Evolutionary conservation across 2,888 invertebrate genomes (phyloP).

Genomic region (Drosophila heteroneura): DNA sequence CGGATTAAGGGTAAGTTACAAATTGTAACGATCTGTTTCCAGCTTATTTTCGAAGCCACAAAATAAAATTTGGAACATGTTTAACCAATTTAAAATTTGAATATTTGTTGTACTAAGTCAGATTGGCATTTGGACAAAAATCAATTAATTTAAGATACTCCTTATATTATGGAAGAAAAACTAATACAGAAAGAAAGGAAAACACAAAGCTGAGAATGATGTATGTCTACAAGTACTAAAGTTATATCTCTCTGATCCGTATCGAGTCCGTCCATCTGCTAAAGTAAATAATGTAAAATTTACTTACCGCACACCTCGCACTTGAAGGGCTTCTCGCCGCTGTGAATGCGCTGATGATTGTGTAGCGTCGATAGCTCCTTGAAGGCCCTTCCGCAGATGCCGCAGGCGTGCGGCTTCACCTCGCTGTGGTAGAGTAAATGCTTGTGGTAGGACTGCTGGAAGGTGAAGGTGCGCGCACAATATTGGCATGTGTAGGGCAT

Average conservation of each 20-base stretch:
- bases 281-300: background rate
- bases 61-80: background rate
- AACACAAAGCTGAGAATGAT: background rate
- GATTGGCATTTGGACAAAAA: background rate
- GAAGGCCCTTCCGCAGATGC: slow-evolving; percentile 92
- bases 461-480: slow-evolving; percentile 94
- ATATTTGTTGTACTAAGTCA: background rate
- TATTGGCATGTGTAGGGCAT: slow-evolving; percentile 94
- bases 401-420: slow-evolving; percentile 92
- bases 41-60: background rate
- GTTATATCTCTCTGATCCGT: background rate
- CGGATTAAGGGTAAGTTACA: background rate
- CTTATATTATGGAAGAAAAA: background rate
- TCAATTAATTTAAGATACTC: background rate
- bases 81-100: rapidly evolving
- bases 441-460: slow-evolving; percentile 96
- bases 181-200: background rate
- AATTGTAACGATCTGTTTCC: background rate
- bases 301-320: slow-evolving; percentile 93
- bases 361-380: slow-evolving; percentile 95
- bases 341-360: slow-evolving; percentile 92
- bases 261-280: background rate
- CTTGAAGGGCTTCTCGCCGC: slow-evolving; percentile 93
- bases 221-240: background rate
- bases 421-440: slow-evolving; percentile 94